Evolutionary conservation across 1,140 invertebrate species (phyloP), one percentile per base, ranked within the genome.

Genomic region (Diorhabda carinulata): DNA sequence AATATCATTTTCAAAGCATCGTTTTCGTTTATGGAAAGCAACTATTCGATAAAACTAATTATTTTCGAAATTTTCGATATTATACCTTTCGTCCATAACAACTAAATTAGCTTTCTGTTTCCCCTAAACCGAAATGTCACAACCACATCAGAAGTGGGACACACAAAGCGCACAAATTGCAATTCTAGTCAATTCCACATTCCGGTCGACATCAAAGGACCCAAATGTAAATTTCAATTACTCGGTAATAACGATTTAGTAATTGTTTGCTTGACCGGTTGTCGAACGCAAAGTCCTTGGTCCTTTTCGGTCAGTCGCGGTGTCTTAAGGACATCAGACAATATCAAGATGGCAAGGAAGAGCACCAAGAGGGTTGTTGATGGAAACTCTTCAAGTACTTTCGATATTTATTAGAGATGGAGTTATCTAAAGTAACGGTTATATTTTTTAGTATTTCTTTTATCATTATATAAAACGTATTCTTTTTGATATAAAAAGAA

Each of bases 241-340:
- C 72, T 67, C 57, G 70, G 69, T 71, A 73, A 73, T 73, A 73
- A 73, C 71, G 72, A 71, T 73, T 73, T 60, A 68, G 72, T 67
- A 73, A 73, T 73, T 73, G 72, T 73, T 73, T 73, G 72, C 70
- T 73, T 73, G 70, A 70, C 72, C 72, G 70, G 72, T 63, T 73
- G 63, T 66, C 62, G 47, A 6, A 69, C 47, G 68, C 59, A 73
- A 67, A 65, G 70, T 63, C 9, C 10, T 45, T 43, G 42, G 10
- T 63, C 4, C 42, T 10, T 9, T 63, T 47, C 62, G 42, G 47
- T 57, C 69, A 68, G n/a, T 66, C 58, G 3, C 43, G n/a, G 61
- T 43, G 43, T 63, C 61, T 63, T 63, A 52, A 52, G 47, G n/a
- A n/a, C 6, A 52, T n/a, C n/a, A n/a, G 47, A 8, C 47, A 52